These are phyloP conservation scores for Rynchops niger DNA, from an alignment of 2,113 vertebrate species.

Conservation along the genomic window DNA sequence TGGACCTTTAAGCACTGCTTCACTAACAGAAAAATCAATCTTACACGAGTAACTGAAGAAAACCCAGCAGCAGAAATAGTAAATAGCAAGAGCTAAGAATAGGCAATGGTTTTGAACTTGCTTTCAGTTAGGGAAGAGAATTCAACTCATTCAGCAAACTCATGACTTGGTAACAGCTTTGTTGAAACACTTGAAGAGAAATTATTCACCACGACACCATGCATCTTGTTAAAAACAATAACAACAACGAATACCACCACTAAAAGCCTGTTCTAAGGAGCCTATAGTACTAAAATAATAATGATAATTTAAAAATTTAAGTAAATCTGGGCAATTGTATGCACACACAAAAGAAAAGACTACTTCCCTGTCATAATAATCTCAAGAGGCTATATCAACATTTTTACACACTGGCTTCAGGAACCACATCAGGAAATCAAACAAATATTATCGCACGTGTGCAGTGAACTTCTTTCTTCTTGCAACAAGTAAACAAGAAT, in stretches of 20 bases:
- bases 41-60: background rate
- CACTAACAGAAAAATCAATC: background rate
- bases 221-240: background rate
- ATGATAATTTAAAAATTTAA: background rate
- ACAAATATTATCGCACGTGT: slow-evolving; percentile 7
- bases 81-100: background rate
- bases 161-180: background rate
- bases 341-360: background rate
- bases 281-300: background rate
- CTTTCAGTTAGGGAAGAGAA: background rate
- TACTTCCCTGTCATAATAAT: background rate
- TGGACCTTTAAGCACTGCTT: background rate
- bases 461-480: background rate
- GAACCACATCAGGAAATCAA: slow-evolving; percentile 25
- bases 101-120: background rate
- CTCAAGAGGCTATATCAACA: background rate
- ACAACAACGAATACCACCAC: background rate
- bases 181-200: background rate
- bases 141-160: background rate
- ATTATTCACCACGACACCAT: background rate
- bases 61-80: background rate
- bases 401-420: slow-evolving; percentile 22
- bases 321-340: background rate
- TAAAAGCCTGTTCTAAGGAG: background rate
- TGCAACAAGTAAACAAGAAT: slow-evolving; percentile 4